Conservation (phyloP, 1,140 invertebrate genomes). For the Littorina saxatilis region DNA sequence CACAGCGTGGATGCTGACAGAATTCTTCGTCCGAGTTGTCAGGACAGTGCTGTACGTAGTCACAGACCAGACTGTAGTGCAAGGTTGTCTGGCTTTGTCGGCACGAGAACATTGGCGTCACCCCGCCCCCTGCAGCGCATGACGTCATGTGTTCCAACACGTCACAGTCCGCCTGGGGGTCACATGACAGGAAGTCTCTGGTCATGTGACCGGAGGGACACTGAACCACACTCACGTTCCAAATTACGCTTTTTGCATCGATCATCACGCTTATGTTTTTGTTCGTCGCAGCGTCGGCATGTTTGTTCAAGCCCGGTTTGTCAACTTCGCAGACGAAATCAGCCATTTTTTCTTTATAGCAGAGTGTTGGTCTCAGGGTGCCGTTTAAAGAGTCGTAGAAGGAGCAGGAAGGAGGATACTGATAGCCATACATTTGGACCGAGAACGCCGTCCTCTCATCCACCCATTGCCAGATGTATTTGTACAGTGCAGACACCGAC, state of each 20-base stretch:
- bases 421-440: no score
- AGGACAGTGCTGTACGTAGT: not conserved
- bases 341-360: not conserved
- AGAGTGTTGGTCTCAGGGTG: not conserved
- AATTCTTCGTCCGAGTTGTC: slow-evolving; percentile 13
- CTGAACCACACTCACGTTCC: not conserved
- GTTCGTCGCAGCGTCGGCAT: not conserved
- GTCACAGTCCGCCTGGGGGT: not conserved
- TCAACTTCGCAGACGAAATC: slow-evolving; percentile 2
- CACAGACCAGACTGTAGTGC: slow-evolving; percentile 5
- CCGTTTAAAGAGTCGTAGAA: not conserved
- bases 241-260: not conserved
- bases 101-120: slow-evolving; percentile 1
- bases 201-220: not conserved
- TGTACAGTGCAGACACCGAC: not conserved
- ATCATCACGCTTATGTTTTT: not conserved
- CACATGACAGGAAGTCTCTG: slow-evolving; percentile 13
- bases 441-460: not conserved
- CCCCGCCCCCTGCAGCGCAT: no score
- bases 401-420: not conserved
- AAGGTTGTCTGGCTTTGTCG: not conserved
- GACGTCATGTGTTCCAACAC: not conserved
- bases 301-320: not conserved
- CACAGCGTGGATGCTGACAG: not conserved
- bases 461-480: slow-evolving; percentile 3